Percentiles rank a stretch among this genome's conserved stretches.
phyloP scores from a whole-genome alignment of 2,797 vertebrate species.

The Leptatherina wallacei region DNA sequence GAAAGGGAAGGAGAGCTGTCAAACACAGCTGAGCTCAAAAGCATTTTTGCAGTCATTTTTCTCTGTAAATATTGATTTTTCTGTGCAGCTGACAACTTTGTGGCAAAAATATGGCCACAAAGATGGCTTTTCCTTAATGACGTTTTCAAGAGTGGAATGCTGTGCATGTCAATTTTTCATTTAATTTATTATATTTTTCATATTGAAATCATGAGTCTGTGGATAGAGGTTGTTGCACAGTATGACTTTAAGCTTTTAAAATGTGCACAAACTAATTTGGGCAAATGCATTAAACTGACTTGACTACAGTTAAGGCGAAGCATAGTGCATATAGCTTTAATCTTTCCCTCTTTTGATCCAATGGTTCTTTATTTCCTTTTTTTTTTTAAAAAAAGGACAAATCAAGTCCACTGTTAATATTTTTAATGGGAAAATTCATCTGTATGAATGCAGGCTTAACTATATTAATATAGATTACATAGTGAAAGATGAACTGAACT shows the following conservation, averaged over 20 bases:
- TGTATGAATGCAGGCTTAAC: neutral
- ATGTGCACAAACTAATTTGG: neutral
- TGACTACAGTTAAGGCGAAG: too few relatives aligned
- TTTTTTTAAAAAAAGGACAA: neutral
- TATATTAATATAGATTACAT: neutral
- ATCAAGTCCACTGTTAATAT: neutral
- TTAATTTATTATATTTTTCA: constrained; percentile 6
- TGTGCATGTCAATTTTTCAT: constrained; percentile 1
- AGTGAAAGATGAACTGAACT: neutral
- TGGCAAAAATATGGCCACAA: constrained; percentile 9
- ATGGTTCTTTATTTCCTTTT: neutral
- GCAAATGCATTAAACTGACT: too few relatives aligned
- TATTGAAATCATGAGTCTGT: neutral
- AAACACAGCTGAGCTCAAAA: constrained; percentile 3
- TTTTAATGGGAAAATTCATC: neutral
- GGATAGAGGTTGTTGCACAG: neutral
- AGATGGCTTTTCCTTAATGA: constrained; percentile 2
- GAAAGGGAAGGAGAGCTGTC: constrained; percentile 17
- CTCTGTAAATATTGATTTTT: constrained; percentile 8
- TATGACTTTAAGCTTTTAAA: neutral
- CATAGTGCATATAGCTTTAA: too few relatives aligned
- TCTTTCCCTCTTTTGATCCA: neutral
- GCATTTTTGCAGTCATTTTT: neutral
- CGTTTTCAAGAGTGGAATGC: constrained; percentile 2
- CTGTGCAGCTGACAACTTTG: constrained; percentile 17